These are phyloP conservation scores for Hyperopisus bebe DNA, from an alignment of 2,113 vertebrate species.

Conservation along the genomic window DNA sequence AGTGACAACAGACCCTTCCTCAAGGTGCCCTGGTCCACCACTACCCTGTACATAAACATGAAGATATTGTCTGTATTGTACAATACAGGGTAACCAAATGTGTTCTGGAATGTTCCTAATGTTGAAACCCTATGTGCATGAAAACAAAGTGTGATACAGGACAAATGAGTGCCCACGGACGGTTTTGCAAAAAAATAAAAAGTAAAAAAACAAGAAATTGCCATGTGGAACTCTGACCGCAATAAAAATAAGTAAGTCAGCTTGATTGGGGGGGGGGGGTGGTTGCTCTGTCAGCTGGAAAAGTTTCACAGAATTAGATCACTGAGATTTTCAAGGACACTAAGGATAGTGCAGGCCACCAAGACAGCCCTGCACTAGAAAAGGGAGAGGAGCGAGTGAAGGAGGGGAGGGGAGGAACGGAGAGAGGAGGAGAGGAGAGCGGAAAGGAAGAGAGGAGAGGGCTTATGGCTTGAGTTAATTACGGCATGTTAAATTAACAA, in stretches of 20 bases:
- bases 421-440: neutral
- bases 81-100: neutral
- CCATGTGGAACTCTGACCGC: neutral
- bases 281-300: neutral
- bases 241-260: constrained; percentile 7
- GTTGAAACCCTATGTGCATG: neutral
- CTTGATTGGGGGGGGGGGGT: neutral
- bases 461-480: neutral
- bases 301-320: constrained; percentile 18
- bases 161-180: neutral
- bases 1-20: neutral
- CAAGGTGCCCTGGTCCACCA: neutral
- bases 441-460: neutral
- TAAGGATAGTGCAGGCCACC: neutral
- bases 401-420: neutral
- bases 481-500: neutral
- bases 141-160: neutral
- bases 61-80: neutral
- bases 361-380: neutral
- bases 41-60: neutral
- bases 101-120: neutral
- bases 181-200: neutral
- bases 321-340: neutral
- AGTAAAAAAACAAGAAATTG: neutral
- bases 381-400: neutral